These are phyloP conservation scores for Stigmatopora nigra DNA, from an alignment of 2,113 vertebrate species.

Conservation along the genomic window DNA sequence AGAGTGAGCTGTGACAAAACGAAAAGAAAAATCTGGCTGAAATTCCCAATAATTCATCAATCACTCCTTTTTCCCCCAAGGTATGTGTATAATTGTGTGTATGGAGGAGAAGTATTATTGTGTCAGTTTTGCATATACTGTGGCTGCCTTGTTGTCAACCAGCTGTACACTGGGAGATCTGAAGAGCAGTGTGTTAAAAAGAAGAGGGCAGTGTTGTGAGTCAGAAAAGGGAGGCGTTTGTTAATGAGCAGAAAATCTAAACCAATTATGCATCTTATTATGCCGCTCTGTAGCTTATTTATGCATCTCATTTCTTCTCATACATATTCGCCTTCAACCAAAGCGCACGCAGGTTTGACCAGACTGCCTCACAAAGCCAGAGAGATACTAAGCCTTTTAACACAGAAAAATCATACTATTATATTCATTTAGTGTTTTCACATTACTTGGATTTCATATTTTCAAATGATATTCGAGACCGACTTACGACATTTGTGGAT, in stretches of 20 bases:
- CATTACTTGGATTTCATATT: background rate
- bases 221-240: slow-evolving; percentile 62
- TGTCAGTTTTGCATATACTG: slow-evolving; percentile 7
- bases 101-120: slow-evolving; percentile 11
- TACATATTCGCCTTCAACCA: slow-evolving; percentile 59
- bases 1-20: background rate
- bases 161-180: slow-evolving; percentile 62
- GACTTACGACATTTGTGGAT: too few species aligned
- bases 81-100: background rate
- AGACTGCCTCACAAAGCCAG: slow-evolving; percentile 15
- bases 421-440: background rate
- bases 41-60: background rate
- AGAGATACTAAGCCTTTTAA: background rate
- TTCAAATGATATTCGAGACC: background rate
- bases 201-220: slow-evolving; percentile 49
- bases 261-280: slow-evolving; percentile 78
- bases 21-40: background rate
- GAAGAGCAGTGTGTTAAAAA: slow-evolving; percentile 61
- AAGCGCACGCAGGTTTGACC: slow-evolving; percentile 43
- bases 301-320: slow-evolving; percentile 72
- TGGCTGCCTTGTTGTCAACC: slow-evolving; percentile 30
- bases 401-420: background rate
- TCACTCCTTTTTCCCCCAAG: background rate
- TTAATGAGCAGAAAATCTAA: slow-evolving; percentile 69
- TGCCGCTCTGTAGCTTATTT: slow-evolving; percentile 68